phyloP scores from a whole-genome alignment of 2,113 vertebrate genomes.

The Psophia crepitans region DNA sequence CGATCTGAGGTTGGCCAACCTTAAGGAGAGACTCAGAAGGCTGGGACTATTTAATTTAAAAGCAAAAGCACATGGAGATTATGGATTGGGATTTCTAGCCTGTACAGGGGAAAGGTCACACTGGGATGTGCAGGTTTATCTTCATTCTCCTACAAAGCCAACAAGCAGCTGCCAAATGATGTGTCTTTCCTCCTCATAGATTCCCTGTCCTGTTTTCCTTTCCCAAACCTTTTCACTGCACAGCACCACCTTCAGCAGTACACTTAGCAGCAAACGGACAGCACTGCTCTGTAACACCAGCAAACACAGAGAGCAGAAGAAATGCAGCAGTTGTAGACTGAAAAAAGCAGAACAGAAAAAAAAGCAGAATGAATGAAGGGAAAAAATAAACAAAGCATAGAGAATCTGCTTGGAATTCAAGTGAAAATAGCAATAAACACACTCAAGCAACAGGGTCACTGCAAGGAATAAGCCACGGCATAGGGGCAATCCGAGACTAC shows the following conservation, averaged over 20 bases:
- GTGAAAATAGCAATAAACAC: neutral
- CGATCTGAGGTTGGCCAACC: neutral
- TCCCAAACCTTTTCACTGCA: neutral
- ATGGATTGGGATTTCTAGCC: neutral
- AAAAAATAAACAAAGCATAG: neutral
- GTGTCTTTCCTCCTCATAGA: neutral
- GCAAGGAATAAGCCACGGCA: neutral
- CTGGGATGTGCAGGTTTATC: neutral
- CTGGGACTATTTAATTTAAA: neutral
- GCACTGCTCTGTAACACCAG: neutral
- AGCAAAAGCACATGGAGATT: constrained; percentile 16
- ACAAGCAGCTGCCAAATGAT: neutral
- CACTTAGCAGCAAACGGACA: neutral
- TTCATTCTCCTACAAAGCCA: neutral
- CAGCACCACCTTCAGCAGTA: neutral
- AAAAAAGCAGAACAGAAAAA: neutral
- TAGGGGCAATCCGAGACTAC: neutral
- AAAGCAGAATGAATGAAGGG: neutral
- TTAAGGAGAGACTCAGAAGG: neutral
- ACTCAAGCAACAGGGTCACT: neutral
- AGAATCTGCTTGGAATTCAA: neutral
- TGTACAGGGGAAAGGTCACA: neutral
- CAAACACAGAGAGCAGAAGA: neutral
- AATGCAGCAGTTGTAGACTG: neutral
- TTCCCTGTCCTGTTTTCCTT: neutral